phyloP scores from a whole-genome alignment of 2,113 vertebrate genomes.

The Eidolon helvum region DNA sequence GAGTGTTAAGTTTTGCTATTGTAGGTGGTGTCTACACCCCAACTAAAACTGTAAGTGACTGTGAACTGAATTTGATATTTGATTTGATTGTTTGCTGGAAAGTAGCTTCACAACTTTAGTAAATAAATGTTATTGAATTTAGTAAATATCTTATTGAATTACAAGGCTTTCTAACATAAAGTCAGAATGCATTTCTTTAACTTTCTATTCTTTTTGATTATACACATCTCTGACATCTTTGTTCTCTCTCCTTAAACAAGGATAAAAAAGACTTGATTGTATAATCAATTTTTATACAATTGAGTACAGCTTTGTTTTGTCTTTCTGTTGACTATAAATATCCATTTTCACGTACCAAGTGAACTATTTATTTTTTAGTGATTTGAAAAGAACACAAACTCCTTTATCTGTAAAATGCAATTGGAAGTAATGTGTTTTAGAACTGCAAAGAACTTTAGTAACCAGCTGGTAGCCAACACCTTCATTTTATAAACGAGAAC shows the following conservation, averaged over 20 bases:
- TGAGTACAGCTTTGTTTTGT: neutral
- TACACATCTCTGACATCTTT: neutral
- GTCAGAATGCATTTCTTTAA: neutral
- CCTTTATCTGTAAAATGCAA: conserved; percentile 55
- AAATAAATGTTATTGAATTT: conserved; percentile 29
- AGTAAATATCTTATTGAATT: neutral
- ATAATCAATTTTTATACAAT: conserved; percentile 29
- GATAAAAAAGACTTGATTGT: conserved; percentile 39
- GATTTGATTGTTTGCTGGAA: neutral
- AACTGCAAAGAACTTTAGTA: conserved; percentile 40
- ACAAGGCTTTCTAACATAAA: neutral
- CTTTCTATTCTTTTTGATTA: neutral
- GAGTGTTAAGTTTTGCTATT: neutral
- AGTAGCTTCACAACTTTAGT: neutral
- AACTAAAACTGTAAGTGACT: neutral
- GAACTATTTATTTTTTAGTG: conserved; percentile 31
- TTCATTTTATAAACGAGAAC: conserved; percentile 57
- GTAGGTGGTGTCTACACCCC: neutral
- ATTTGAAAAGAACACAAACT: conserved; percentile 25
- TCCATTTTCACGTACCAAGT: neutral
- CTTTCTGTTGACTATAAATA: conserved; percentile 37
- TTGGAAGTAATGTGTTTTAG: conserved; percentile 56
- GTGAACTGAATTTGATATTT: neutral
- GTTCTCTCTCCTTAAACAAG: neutral
- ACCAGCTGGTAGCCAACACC: conserved; percentile 34